These are phyloP conservation scores for Timema cristinae DNA, from an alignment of 2,888 invertebrate species.

Conservation along the genomic window DNA sequence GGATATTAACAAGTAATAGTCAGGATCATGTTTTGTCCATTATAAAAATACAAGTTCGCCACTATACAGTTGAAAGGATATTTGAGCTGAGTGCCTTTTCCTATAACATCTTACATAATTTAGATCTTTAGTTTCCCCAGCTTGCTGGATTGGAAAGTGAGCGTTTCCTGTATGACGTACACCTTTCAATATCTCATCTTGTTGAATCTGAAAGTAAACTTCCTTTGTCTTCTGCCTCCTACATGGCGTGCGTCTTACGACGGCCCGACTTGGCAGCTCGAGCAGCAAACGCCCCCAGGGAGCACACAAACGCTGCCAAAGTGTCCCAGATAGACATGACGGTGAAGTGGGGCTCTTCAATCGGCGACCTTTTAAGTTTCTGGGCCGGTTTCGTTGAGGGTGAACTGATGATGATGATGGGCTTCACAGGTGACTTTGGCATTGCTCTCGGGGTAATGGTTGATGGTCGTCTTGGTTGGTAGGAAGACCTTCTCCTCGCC, in stretches of 20 bases:
- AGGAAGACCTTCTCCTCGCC: constrained; percentile 32
- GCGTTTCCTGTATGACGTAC: too few species aligned
- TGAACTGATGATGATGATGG: constrained; percentile 6
- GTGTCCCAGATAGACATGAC: constrained; percentile 43
- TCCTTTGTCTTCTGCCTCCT: constrained; percentile 10
- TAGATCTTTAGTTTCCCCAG: too few species aligned
- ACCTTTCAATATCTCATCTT: too few species aligned
- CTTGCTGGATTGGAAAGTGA: too few species aligned
- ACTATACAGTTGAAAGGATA: too few species aligned
- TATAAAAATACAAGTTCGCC: too few species aligned
- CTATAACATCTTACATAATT: too few species aligned
- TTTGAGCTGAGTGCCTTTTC: too few species aligned
- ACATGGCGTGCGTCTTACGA: constrained; percentile 19
- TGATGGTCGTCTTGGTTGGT: constrained; percentile 29
- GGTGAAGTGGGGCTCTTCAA: background rate
- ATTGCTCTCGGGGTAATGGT: constrained; percentile 13
- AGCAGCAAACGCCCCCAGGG: constrained; percentile 45
- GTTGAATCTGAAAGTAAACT: background rate
- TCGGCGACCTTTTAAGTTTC: background rate
- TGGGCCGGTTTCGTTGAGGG: background rate
- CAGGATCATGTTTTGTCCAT: too few species aligned
- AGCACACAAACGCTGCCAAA: constrained; percentile 47
- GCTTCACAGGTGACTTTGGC: background rate
- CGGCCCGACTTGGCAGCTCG: constrained; percentile 37
- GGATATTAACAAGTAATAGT: too few species aligned